Evolutionary conservation across 2,888 invertebrate species (phyloP).

Genomic region (Macrosiphum euphorbiae): DNA sequence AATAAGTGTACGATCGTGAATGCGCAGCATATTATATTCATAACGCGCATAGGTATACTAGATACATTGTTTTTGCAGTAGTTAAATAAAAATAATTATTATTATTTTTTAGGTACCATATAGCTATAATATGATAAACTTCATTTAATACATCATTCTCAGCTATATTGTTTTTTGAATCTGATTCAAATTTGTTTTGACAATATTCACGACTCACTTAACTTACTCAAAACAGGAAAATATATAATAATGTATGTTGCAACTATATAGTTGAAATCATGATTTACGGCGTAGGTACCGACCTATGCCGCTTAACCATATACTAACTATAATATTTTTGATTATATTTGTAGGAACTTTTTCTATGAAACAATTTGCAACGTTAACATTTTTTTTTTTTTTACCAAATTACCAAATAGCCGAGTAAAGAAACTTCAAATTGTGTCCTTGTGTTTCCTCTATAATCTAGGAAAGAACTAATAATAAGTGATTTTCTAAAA

Average conservation of each 20-base stretch:
- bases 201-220: slow-evolving; percentile 24
- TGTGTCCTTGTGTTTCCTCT: not conserved
- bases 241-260: not conserved
- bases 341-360: not conserved
- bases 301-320: not conserved
- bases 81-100: not conserved
- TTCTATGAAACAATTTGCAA: not conserved
- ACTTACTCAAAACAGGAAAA: not conserved
- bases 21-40: not conserved
- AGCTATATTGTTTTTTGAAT: not conserved
- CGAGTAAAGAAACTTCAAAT: not conserved
- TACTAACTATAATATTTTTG: not conserved
- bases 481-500: not conserved
- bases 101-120: not conserved
- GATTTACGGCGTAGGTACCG: no score
- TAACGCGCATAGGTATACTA: not conserved
- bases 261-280: not conserved
- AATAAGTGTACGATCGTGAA: not conserved
- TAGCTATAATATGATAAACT: not conserved
- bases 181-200: not conserved
- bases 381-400: not conserved
- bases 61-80: not conserved
- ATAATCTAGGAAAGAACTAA: not conserved
- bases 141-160: not conserved
- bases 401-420: not conserved